Evolutionary conservation across 2,888 invertebrate genomes (phyloP).

Genomic region (Chouioia cunea): DNA sequence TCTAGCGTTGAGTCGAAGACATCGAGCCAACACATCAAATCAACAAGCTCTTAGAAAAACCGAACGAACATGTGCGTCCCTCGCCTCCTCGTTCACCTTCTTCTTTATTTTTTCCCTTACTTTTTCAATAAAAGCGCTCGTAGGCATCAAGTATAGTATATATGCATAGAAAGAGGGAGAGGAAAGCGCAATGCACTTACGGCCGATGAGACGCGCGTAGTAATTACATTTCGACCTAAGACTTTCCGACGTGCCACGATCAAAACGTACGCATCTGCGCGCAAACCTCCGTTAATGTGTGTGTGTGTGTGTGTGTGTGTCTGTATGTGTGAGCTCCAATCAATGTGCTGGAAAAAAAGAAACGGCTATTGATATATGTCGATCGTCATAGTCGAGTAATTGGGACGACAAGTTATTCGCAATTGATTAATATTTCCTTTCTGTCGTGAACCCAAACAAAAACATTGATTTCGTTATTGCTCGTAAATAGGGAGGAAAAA

Average conservation of each 20-base stretch:
- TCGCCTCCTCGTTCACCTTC: conserved; percentile 41
- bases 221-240: conserved; percentile 39
- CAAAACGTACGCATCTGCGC: conserved; percentile 9
- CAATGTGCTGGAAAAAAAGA: too few species aligned
- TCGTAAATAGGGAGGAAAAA: too few species aligned
- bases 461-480: too few species aligned
- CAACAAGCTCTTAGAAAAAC: conserved; percentile 10
- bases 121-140: conserved; percentile 28
- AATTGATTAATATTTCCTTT: too few species aligned
- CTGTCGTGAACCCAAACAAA: too few species aligned
- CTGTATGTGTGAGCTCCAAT: neutral
- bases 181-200: conserved; percentile 38
- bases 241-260: too few species aligned
- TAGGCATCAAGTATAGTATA: neutral
- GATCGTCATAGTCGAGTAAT: too few species aligned
- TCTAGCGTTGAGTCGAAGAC: too few species aligned
- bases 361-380: too few species aligned
- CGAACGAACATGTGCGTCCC: conserved; percentile 38
- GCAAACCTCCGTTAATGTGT: too few species aligned
- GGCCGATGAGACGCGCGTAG: conserved; percentile 38
- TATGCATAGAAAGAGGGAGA: neutral
- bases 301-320: too few species aligned
- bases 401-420: too few species aligned
- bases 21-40: conserved; percentile 27
- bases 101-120: conserved; percentile 34